Conservation (phyloP, 2,113 vertebrate species). For the Stercorarius parasiticus region DNA sequence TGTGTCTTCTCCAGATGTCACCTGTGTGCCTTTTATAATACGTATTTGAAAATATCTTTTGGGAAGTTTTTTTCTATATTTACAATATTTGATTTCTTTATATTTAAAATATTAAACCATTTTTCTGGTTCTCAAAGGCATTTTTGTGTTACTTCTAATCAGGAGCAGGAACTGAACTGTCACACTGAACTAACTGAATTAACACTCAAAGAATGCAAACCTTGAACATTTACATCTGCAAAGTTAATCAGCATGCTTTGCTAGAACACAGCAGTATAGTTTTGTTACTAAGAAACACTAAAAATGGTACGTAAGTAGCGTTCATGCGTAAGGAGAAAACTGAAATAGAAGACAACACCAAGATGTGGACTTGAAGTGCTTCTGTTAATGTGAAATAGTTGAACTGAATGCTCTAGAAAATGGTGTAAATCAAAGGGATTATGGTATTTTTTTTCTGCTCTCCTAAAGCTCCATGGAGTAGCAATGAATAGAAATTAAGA, state of each 20-base stretch:
- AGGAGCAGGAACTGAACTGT: background rate
- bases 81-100: fast-evolving
- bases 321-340: background rate
- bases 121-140: background rate
- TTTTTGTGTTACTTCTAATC: background rate
- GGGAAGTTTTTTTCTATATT: fast-evolving
- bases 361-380: background rate
- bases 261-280: background rate
- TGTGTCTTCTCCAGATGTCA: background rate
- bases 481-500: background rate
- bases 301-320: fast-evolving
- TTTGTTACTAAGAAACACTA: background rate
- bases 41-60: background rate
- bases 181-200: background rate
- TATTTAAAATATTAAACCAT: background rate
- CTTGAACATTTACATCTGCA: background rate
- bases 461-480: background rate
- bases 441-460: background rate
- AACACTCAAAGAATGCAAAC: background rate
- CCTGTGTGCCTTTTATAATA: background rate
- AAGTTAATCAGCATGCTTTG: background rate
- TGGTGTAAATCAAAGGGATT: background rate
- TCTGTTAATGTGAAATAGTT: background rate
- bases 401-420: background rate
- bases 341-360: background rate